Evolutionary conservation across 1,140 invertebrate species (phyloP).

Genomic region (Cotesia vestalis): DNA sequence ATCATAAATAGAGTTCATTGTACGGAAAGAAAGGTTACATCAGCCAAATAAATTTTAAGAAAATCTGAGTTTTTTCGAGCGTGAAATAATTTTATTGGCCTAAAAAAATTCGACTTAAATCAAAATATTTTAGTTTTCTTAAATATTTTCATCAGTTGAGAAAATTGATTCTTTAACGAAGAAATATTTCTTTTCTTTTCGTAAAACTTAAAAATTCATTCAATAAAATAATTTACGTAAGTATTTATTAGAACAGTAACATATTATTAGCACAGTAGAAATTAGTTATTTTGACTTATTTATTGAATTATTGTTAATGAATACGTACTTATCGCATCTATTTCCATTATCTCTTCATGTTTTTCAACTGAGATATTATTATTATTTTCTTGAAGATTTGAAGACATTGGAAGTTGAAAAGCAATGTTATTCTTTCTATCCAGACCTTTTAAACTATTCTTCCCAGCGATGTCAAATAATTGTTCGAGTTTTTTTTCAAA

Average conservation of each 20-base stretch:
- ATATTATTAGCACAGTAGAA: too few relatives aligned
- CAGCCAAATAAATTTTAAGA: too few relatives aligned
- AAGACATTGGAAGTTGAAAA: too few relatives aligned
- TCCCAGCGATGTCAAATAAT: neutral
- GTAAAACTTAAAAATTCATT: neutral
- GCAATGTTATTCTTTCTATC: neutral
- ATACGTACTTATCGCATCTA: too few relatives aligned
- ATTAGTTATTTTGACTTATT: too few relatives aligned
- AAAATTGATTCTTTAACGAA: neutral
- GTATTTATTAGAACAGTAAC: neutral
- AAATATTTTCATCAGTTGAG: neutral
- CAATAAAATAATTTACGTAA: neutral
- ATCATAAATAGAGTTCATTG: too few relatives aligned
- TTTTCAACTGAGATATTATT: too few relatives aligned
- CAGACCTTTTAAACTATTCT: neutral
- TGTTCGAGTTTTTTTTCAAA: neutral
- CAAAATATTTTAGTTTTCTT: neutral
- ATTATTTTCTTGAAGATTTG: too few relatives aligned
- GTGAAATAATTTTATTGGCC: neutral
- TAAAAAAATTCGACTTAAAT: neutral
- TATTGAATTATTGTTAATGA: too few relatives aligned
- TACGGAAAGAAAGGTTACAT: too few relatives aligned
- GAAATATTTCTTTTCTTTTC: neutral
- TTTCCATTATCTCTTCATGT: too few relatives aligned
- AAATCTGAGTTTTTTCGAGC: neutral